Evolutionary conservation across 2,888 invertebrate genomes (phyloP).

Genomic region (Drosophila meridionalis): DNA sequence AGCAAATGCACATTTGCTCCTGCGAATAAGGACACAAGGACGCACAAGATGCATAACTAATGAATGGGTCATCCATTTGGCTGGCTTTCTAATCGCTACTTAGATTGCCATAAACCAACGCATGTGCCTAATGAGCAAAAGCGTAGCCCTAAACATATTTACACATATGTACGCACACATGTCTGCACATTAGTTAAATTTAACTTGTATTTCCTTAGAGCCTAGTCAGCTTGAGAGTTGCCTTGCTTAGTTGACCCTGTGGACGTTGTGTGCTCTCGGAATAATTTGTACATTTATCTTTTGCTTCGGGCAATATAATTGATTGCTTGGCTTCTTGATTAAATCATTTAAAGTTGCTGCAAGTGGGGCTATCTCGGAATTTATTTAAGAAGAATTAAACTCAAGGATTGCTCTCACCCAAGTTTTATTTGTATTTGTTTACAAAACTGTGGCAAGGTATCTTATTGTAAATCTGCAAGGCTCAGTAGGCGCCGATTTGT

Average conservation of each 20-base stretch:
- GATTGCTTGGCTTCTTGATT: background rate
- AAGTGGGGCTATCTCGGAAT: background rate
- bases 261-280: background rate
- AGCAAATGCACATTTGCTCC: conserved; percentile 2
- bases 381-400: background rate
- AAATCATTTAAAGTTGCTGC: background rate
- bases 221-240: background rate
- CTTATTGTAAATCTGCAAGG: too few species aligned
- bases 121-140: conserved; percentile 13
- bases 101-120: conserved; percentile 1
- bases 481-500: background rate
- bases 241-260: background rate
- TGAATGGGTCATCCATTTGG: conserved; percentile 14
- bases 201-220: background rate
- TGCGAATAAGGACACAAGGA: background rate
- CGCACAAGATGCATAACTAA: conserved; percentile 17
- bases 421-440: too few species aligned
- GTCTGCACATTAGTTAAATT: background rate
- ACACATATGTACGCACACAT: background rate
- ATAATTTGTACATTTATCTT: conserved; percentile 6
- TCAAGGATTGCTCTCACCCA: background rate
- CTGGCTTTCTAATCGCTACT: conserved; percentile 4
- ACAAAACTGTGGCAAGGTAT: too few species aligned
- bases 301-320: background rate
- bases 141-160: background rate